phyloP scores from a whole-genome alignment of 35 echinoderm and acorn worm genomes.

The Strongylocentrotus purpuratus region DNA sequence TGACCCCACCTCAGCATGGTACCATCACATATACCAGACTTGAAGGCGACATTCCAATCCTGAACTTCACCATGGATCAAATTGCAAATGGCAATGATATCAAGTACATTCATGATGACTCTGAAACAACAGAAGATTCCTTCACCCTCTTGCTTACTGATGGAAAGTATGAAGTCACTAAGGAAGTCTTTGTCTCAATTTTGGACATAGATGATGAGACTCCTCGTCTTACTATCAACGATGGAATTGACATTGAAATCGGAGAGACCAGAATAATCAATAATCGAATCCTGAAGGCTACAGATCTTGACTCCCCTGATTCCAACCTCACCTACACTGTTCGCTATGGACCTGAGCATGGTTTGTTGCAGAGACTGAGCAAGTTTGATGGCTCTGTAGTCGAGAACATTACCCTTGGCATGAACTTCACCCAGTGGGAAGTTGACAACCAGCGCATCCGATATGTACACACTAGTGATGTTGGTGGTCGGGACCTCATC shows the following conservation, averaged over 20 bases:
- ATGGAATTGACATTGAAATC: constrained; percentile 94
- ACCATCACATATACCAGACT: constrained; percentile 57
- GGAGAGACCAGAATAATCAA: constrained; percentile 80
- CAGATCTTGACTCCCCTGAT: constrained; percentile 93
- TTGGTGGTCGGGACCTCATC: constrained; percentile 88
- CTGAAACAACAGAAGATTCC: constrained; percentile 86
- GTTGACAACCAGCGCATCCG: constrained; percentile 92
- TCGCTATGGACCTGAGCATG: constrained; percentile 74
- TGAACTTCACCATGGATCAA: constrained; percentile 91
- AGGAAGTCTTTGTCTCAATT: constrained; percentile 71
- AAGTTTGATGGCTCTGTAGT: constrained; percentile 67
- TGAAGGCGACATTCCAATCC: constrained; percentile 60
- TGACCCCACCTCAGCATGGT: constrained; percentile 72
- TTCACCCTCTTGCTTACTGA: constrained; percentile 87
- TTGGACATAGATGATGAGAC: constrained; percentile 91
- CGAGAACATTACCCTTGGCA: constrained; percentile 91
- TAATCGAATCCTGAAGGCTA: constrained; percentile 87
- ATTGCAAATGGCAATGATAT: constrained; percentile 66
- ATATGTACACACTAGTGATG: constrained; percentile 77
- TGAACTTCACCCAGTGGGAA: constrained; percentile 94
- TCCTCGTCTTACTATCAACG: constrained; percentile 89
- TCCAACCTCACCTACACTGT: constrained; percentile 87
- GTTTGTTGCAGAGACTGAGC: constrained; percentile 83
- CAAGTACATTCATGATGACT: constrained; percentile 87
- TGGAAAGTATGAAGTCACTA: constrained; percentile 88